phyloP scores from a whole-genome alignment of 2,888 invertebrate species.

The Lycocerus yunnanus region DNA sequence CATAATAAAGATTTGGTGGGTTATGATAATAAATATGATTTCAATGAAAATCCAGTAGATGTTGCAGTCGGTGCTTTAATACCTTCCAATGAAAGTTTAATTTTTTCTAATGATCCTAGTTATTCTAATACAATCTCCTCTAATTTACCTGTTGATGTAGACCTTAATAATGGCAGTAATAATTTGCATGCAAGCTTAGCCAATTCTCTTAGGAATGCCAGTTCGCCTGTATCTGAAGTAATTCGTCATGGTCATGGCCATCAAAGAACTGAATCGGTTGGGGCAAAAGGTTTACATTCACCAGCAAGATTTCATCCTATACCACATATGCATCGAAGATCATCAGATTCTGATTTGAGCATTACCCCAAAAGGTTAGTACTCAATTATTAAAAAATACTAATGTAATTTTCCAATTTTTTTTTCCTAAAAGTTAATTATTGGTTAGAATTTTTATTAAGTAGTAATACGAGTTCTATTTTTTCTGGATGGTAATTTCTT shows the following conservation, averaged over 20 bases:
- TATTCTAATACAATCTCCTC: constrained; percentile 23
- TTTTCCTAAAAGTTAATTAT: background rate
- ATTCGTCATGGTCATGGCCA: constrained; percentile 50
- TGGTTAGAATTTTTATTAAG: constrained; percentile 17
- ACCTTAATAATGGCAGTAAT: constrained; percentile 50
- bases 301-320: constrained; percentile 58
- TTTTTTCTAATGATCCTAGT: constrained; percentile 46
- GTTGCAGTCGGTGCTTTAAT: background rate
- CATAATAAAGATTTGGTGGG: background rate
- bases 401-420: background rate
- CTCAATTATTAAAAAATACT: background rate
- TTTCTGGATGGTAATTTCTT: constrained; percentile 44
- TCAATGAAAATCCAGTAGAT: background rate
- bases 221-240: constrained; percentile 46
- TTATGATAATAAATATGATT: background rate
- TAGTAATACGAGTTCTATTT: constrained; percentile 32
- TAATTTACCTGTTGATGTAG: constrained; percentile 46
- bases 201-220: constrained; percentile 50
- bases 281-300: constrained; percentile 61
- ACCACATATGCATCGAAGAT: constrained; percentile 71
- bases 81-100: background rate
- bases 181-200: constrained; percentile 53
- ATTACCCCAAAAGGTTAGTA: constrained; percentile 87
- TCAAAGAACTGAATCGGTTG: constrained; percentile 62
- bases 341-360: constrained; percentile 92